These are phyloP conservation scores for Diacarnus erythraeanus DNA, from an alignment of 37 sponge, comb jelly and placozoan genomes.

Conservation along the genomic window DNA sequence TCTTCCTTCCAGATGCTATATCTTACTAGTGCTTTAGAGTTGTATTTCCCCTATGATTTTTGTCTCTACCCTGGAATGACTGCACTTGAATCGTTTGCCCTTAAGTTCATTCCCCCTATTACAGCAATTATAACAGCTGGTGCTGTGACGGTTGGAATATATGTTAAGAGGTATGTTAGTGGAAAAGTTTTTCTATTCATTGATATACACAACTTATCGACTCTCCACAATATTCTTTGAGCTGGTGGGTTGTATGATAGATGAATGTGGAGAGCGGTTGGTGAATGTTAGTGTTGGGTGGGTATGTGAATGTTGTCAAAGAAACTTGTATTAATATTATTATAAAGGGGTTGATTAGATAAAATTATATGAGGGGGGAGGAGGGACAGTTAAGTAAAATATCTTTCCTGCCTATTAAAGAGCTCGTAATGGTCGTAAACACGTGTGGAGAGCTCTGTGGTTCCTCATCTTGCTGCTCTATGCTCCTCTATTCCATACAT, in stretches of 20 bases:
- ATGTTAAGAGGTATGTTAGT: not conserved
- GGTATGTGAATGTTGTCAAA: not conserved
- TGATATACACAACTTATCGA: no score
- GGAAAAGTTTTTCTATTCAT: no score
- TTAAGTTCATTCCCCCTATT: conserved; percentile 37
- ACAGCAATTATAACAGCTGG: conserved; percentile 16
- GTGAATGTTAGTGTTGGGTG: not conserved
- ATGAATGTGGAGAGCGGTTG: no score
- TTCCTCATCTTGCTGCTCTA: conserved; percentile 51
- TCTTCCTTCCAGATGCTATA: conserved; percentile 43
- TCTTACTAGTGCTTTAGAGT: conserved; percentile 38
- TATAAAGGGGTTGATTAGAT: not conserved
- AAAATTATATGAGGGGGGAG: not conserved
- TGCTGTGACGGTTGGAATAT: not conserved
- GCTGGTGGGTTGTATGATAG: no score
- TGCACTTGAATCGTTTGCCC: conserved; percentile 23
- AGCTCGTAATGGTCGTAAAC: conserved; percentile 18
- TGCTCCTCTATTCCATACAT: conserved; percentile 58
- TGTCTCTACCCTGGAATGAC: conserved; percentile 39
- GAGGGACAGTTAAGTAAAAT: no score
- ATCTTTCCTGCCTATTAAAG: no score
- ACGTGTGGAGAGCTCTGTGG: conserved; percentile 57
- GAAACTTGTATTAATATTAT: not conserved
- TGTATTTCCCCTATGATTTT: conserved; percentile 78
- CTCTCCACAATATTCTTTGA: no score